phyloP scores from a whole-genome alignment of 2,797 vertebrate species.

The Rhodeus uyekii region DNA sequence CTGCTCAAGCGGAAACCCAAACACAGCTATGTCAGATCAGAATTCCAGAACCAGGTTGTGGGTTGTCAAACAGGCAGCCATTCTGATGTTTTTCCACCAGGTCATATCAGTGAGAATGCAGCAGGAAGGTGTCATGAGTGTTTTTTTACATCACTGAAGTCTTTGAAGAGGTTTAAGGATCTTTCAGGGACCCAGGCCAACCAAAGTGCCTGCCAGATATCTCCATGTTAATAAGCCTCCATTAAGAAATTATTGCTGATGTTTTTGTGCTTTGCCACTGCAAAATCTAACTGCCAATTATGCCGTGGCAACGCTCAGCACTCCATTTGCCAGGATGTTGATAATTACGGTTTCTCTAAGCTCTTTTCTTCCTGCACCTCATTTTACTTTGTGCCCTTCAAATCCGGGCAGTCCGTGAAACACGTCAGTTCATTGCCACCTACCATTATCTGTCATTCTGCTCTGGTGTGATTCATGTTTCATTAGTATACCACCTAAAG shows the following conservation, averaged over 20 bases:
- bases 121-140: slow-evolving; percentile 26
- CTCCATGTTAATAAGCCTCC: slow-evolving; percentile 72
- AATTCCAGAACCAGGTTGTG: not conserved
- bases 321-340: slow-evolving; percentile 72
- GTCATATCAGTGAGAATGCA: slow-evolving; percentile 36
- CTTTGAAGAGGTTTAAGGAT: slow-evolving; percentile 54
- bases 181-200: slow-evolving; percentile 54
- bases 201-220: slow-evolving; percentile 61
- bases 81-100: slow-evolving; percentile 31
- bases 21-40: slow-evolving; percentile 12
- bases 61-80: not conserved
- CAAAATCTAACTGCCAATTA: slow-evolving; percentile 78
- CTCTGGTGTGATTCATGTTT: slow-evolving; percentile 44
- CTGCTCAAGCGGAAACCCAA: not conserved
- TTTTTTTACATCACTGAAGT: slow-evolving; percentile 49
- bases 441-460: slow-evolving; percentile 64
- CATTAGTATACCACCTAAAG: slow-evolving; percentile 41
- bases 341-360: slow-evolving; percentile 72
- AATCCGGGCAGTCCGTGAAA: not conserved
- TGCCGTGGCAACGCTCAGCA: slow-evolving; percentile 70
- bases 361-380: slow-evolving; percentile 66
- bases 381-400: slow-evolving; percentile 63
- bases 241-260: slow-evolving; percentile 80
- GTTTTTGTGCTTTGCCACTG: slow-evolving; percentile 72
- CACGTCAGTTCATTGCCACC: slow-evolving; percentile 59